These are phyloP conservation scores for Eumeta japonica DNA, from an alignment of 1,140 invertebrate genomes.

Conservation along the genomic window DNA sequence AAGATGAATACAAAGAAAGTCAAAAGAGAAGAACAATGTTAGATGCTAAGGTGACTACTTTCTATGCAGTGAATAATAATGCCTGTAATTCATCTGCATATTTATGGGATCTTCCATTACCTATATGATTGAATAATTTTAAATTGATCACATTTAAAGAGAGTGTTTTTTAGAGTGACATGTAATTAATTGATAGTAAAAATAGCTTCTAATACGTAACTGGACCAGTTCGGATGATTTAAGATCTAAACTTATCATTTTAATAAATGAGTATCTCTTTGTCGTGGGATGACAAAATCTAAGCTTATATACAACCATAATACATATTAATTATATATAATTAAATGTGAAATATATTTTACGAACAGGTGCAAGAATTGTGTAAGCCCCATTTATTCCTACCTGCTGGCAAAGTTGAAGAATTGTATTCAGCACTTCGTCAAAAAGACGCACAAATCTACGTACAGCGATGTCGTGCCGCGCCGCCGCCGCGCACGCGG, in stretches of 20 bases:
- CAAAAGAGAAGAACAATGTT: constrained; percentile 88
- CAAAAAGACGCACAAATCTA: constrained; percentile 94
- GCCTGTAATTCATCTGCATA: too few relatives aligned
- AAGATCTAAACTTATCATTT: neutral
- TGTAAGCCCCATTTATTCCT: constrained; percentile 79
- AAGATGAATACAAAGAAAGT: constrained; percentile 95
- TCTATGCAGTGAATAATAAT: too few relatives aligned
- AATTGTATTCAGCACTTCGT: constrained; percentile 80
- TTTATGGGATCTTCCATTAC: too few relatives aligned
- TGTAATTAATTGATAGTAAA: too few relatives aligned
- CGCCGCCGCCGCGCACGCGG: constrained; percentile 65
- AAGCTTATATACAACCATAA: neutral
- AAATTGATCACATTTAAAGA: too few relatives aligned
- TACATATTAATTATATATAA: neutral
- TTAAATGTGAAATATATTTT: neutral
- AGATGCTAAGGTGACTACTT: constrained; percentile 75
- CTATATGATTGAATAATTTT: too few relatives aligned
- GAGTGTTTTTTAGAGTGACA: too few relatives aligned
- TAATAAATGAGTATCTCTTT: too few relatives aligned
- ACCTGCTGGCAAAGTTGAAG: constrained; percentile 84
- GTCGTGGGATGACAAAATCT: too few relatives aligned
- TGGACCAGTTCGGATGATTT: too few relatives aligned
- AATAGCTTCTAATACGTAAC: too few relatives aligned
- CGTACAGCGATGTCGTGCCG: constrained; percentile 69
- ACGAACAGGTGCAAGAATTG: constrained; percentile 59